Evolutionary conservation across 1,140 invertebrate genomes (phyloP), one percentile per base, ranked within the genome.

Genomic region (Heterodera schachtii): DNA sequence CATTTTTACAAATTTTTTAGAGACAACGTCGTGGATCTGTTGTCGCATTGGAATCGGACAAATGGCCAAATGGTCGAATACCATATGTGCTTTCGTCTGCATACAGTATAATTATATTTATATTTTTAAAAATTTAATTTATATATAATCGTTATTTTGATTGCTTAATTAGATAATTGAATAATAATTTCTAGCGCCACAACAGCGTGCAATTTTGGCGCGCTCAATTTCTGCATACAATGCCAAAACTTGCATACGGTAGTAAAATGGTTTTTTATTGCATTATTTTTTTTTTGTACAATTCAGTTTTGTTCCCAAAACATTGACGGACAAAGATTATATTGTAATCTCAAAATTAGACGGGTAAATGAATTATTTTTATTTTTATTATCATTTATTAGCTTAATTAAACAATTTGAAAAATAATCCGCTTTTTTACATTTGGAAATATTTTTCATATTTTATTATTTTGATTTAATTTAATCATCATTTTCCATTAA

Each of bases 291-390:
- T 52, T 49, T 75, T 52, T 52, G 52, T 21, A n/a, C n/a, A 19
- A 75, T 49, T 49, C 9, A 75, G 74, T 73, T 89, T 89, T 80
- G 89, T 89, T n/a, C 88, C 88, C 8, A 90, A 90, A 80, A 74
- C 81, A 60, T 73, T 83, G 11, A 70, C 49, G 19, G 88, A 89
- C 75, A 80, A 82, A 64, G 88, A 89, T 80, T 89, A 89, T 79
- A 78, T 89, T 52, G 84, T 90, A 9, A 89, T 89, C 64, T 83
- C 85, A 21, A 89, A 89, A 67, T 60, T 90, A 31, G 88, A 89
- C 78, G 89, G 88, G 87, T 88, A 81, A 79, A 83, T 77, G 0
- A 46, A 2, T 3, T 13, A 9, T 67, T 31, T 75, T 66, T 57
- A 67, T 3, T 9, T 67, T 21, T 75, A 21, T 4, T 60, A 31